A percentile compares a stretch with the other conserved stretches of the same genome.
Conservation (phyloP, 2,797 vertebrate genomes). For the Perodicticus potto region DNA sequence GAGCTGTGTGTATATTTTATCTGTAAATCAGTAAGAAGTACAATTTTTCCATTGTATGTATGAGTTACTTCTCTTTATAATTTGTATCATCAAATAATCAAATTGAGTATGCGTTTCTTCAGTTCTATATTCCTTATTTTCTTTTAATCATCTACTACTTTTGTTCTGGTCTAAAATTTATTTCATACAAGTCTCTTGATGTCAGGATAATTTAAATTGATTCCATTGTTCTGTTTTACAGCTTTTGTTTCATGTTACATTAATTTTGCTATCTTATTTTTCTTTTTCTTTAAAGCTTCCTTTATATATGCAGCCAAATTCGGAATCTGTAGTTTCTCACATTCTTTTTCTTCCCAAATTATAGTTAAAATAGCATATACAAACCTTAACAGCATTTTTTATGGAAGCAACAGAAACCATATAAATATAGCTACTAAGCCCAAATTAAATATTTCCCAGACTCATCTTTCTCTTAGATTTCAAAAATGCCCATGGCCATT, state of each 20-base stretch:
- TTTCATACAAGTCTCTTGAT: background rate
- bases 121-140: background rate
- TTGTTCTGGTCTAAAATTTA: slow-evolving; percentile 8
- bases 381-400: background rate
- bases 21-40: background rate
- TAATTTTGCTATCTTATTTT: slow-evolving; percentile 33
- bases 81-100: background rate
- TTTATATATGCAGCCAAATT: background rate
- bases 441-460: background rate
- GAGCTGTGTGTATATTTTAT: background rate
- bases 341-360: background rate
- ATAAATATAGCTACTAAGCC: background rate
- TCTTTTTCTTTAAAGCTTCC: background rate
- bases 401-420: background rate
- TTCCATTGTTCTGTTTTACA: background rate
- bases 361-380: background rate
- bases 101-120: background rate
- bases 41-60: background rate
- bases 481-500: background rate
- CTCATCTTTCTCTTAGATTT: background rate
- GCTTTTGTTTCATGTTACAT: background rate
- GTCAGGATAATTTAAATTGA: background rate
- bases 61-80: background rate
- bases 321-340: background rate
- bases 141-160: background rate